phyloP scores from a whole-genome alignment of 2,113 vertebrate genomes.

The sheep (Ovis aries) region DNA sequence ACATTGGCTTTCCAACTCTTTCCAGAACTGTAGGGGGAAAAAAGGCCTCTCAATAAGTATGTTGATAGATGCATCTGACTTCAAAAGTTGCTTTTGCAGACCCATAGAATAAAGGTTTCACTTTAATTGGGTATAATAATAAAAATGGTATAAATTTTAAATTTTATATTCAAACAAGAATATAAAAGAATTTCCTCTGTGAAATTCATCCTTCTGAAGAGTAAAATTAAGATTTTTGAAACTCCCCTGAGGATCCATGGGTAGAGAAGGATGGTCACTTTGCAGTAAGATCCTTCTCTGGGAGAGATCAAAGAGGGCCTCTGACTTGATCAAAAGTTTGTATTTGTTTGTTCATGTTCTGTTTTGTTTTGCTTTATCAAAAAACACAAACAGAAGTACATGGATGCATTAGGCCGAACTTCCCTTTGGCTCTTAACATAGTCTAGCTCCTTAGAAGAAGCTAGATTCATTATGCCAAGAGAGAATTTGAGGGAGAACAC shows the following conservation, averaged over 20 bases:
- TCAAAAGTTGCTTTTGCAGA: constrained; percentile 55
- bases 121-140: not conserved
- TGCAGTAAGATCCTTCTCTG: not conserved
- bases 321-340: not conserved
- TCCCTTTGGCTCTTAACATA: constrained; percentile 43
- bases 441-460: constrained; percentile 36
- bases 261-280: not conserved
- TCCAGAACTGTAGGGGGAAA: constrained; percentile 33
- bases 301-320: not conserved
- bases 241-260: not conserved
- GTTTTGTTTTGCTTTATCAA: not conserved
- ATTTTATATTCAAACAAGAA: constrained; percentile 25
- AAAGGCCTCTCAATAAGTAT: constrained; percentile 50
- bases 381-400: not conserved
- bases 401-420: not conserved
- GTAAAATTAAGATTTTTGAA: constrained; percentile 1
- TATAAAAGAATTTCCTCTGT: not conserved
- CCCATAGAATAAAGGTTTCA: constrained; percentile 34
- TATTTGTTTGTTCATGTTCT: not conserved
- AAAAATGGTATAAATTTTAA: constrained; percentile 36
- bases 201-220: not conserved
- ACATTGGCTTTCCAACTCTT: constrained; percentile 45
- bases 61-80: constrained; percentile 63
- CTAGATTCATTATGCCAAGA: not conserved
- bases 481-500: not conserved